phyloP scores from a whole-genome alignment of 2,888 invertebrate genomes.

The Capitulum mitella region DNA sequence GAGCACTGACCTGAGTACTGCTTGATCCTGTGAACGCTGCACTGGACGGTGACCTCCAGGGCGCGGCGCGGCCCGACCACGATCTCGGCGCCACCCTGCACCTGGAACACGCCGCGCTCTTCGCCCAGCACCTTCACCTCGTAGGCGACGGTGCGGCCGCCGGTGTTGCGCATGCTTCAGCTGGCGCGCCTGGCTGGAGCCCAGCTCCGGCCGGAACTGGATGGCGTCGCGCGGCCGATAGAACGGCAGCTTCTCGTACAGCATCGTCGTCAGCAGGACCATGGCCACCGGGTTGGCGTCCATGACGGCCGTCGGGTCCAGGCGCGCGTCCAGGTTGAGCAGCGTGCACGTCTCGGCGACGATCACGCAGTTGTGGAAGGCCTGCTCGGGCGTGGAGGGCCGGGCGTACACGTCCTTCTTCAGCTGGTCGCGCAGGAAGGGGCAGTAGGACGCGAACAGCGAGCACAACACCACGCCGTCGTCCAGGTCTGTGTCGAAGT shows the following conservation, averaged over 20 bases:
- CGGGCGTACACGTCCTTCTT: conserved; percentile 47
- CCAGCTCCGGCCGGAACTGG: conserved; percentile 19
- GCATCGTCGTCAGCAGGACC: conserved; percentile 39
- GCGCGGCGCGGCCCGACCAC: neutral
- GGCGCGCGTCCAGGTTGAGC: conserved; percentile 52
- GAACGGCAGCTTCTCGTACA: conserved; percentile 18
- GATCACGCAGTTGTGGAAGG: conserved; percentile 54
- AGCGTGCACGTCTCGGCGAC: conserved; percentile 51
- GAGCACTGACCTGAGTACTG: conserved; percentile 8
- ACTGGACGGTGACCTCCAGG: conserved; percentile 10
- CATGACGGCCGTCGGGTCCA: conserved; percentile 50
- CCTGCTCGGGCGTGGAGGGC: conserved; percentile 44
- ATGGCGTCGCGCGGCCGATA: neutral
- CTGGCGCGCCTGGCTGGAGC: conserved; percentile 15
- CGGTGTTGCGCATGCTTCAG: conserved; percentile 1
- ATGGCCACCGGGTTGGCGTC: conserved; percentile 53
- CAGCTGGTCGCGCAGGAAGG: conserved; percentile 50
- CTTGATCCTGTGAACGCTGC: conserved; percentile 12
- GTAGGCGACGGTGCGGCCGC: neutral
- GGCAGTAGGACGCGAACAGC: conserved; percentile 52
- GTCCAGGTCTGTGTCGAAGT: conserved; percentile 50
- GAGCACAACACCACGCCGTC: conserved; percentile 54
- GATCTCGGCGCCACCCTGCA: neutral
- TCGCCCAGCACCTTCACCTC: conserved; percentile 15
- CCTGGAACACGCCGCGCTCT: conserved; percentile 2